These are phyloP conservation scores for Prenolepis imparis DNA, from an alignment of 2,888 invertebrate genomes.

Conservation along the genomic window DNA sequence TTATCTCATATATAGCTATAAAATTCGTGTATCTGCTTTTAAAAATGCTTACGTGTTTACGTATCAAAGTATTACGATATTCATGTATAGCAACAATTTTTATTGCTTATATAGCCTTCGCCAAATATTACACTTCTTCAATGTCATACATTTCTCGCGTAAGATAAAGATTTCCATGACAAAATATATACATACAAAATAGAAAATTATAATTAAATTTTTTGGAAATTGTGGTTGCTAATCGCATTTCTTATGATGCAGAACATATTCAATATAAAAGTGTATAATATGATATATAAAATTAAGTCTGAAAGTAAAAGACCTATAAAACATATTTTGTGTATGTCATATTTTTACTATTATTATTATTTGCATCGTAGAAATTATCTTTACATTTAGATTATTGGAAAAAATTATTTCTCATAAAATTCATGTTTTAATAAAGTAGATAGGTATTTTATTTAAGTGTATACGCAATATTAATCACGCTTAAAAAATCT, in stretches of 20 bases:
- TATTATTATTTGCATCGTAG: not conserved
- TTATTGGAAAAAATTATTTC: not conserved
- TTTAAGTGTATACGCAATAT: not conserved
- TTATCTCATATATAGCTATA: not conserved
- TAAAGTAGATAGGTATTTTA: not conserved
- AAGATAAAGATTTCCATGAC: conserved; percentile 7
- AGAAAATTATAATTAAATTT: no score
- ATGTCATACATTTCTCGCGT: not conserved
- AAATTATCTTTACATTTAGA: not conserved
- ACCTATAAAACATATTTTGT: not conserved
- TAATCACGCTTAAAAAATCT: not conserved
- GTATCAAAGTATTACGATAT: conserved; percentile 3
- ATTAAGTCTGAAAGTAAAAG: not conserved
- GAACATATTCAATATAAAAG: not conserved
- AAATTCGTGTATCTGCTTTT: conserved; percentile 2
- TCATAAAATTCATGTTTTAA: not conserved
- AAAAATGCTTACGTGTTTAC: not conserved
- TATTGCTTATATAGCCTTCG: not conserved
- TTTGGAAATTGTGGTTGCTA: not conserved
- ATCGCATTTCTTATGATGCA: not conserved
- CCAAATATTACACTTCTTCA: not conserved
- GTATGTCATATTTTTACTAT: not conserved
- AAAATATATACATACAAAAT: not conserved
- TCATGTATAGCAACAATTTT: conserved; percentile 1
- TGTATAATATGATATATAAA: not conserved